Evolutionary conservation across 2,888 invertebrate species (phyloP).

Genomic region (Meloe dianella): DNA sequence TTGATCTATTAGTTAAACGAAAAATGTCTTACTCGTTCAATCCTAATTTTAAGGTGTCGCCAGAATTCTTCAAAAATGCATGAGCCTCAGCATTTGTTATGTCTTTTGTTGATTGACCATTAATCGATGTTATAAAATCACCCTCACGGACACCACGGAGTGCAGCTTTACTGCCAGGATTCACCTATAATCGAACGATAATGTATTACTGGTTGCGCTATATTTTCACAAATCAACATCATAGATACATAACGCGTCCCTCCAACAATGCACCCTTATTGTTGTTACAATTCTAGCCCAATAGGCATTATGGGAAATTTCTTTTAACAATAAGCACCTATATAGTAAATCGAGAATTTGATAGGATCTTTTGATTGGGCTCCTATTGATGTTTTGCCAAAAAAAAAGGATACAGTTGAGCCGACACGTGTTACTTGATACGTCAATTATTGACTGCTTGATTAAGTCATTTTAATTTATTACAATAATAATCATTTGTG

Average conservation of each 20-base stretch:
- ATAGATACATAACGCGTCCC: no score
- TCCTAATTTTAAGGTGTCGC: constrained; percentile 70
- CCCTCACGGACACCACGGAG: constrained; percentile 80
- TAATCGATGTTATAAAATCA: constrained; percentile 80
- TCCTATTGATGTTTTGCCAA: no score
- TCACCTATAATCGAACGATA: constrained; percentile 69
- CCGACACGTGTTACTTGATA: no score
- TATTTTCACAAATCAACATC: no score
- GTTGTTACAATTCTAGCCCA: no score
- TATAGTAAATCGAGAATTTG: no score
- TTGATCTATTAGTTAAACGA: constrained; percentile 12
- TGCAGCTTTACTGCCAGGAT: constrained; percentile 86
- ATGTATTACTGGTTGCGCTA: background rate
- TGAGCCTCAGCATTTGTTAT: constrained; percentile 77
- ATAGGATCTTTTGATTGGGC: no score
- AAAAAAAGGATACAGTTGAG: no score
- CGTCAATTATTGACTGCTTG: no score
- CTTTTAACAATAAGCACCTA: no score
- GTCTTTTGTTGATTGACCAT: constrained; percentile 71
- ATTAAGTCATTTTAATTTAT: background rate
- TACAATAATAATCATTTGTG: background rate
- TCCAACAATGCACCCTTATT: no score
- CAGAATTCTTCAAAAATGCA: constrained; percentile 73
- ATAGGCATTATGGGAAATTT: no score
- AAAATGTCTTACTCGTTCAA: constrained; percentile 74